phyloP scores from a whole-genome alignment of 2,113 vertebrate species.

The Entomyzon cyanotis region DNA sequence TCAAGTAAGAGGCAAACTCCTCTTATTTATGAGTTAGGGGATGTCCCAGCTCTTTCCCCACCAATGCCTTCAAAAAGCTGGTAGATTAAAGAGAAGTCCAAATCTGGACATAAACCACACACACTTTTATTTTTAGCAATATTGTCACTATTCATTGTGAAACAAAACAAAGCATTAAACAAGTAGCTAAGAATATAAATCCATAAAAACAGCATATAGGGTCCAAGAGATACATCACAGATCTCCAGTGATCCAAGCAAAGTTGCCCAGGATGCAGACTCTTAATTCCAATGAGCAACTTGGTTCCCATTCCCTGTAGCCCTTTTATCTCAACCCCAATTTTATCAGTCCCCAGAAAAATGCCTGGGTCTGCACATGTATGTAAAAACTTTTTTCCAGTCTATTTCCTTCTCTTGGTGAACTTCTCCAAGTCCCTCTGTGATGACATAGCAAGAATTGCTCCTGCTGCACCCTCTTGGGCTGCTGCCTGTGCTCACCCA shows the following conservation, averaged over 20 bases:
- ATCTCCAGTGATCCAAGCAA: neutral
- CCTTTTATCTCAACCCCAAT: neutral
- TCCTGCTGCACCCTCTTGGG: neutral
- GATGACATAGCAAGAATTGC: neutral
- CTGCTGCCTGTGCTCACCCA: rapidly evolving
- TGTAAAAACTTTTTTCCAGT: neutral
- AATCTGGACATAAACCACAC: neutral
- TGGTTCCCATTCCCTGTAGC: neutral
- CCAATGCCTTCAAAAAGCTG: neutral
- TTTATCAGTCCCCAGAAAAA: neutral
- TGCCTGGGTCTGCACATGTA: neutral
- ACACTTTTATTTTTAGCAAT: neutral
- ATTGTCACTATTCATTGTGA: neutral
- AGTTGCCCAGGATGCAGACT: neutral
- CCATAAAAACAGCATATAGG: neutral
- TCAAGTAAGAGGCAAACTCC: neutral
- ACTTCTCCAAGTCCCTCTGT: neutral
- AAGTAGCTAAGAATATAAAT: neutral
- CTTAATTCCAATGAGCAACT: neutral
- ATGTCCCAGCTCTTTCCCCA: neutral
- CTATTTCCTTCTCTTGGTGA: neutral
- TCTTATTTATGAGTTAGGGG: neutral
- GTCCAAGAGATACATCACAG: neutral
- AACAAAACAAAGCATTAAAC: neutral
- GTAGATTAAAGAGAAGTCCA: neutral